Evolutionary conservation across 1,140 invertebrate genomes (phyloP), one percentile per base, ranked within the genome.

Genomic region (Papilio polytes): DNA sequence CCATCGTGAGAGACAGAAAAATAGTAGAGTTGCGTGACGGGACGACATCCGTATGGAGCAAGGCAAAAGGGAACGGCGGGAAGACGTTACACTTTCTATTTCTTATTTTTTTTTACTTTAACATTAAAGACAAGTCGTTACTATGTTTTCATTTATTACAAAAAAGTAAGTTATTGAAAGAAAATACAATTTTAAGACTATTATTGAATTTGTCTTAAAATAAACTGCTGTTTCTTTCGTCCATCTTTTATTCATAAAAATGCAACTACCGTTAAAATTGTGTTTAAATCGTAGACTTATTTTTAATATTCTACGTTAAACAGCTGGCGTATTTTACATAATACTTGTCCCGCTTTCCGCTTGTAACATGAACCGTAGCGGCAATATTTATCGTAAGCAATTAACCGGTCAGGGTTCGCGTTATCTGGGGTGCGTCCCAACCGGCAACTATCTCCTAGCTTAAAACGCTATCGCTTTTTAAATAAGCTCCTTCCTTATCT

Each of bases 21-120:
- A 88, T 88, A 83, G 85, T 81, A 51, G 83, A 36, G 80, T 88
- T 84, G 85, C 86, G 86, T 88, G 86, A 79, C 80, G 31, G 46
- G 46, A 72, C 51, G 80, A 70, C 76, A 56, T 41, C 78, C 20
- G 4, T 26, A 3, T 36, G 70, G 83, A 31, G 18, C 80, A 85
- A 80, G 79, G 48, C 0, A 78, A 63, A n/a, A 82, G 78, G 20
- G 70, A 46, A n/a, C 12, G 20, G 48, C 76, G 8, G 59, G 7
- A 41, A 44, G 13, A 31, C 13, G 9, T 59, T 20, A 1, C 0
- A 12, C 13, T 48, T 48, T 53, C 0, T 8, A n/a, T 0, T 56
- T n/a, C 15, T n/a, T 20, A n/a, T 56, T 56, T 56, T 1, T 56
- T 1, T 20, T 9, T 9, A 56, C 9, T 20, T 8, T 0, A 56